These are phyloP conservation scores for Drosophila obscura DNA, from an alignment of 1,140 invertebrate genomes.

Conservation along the genomic window DNA sequence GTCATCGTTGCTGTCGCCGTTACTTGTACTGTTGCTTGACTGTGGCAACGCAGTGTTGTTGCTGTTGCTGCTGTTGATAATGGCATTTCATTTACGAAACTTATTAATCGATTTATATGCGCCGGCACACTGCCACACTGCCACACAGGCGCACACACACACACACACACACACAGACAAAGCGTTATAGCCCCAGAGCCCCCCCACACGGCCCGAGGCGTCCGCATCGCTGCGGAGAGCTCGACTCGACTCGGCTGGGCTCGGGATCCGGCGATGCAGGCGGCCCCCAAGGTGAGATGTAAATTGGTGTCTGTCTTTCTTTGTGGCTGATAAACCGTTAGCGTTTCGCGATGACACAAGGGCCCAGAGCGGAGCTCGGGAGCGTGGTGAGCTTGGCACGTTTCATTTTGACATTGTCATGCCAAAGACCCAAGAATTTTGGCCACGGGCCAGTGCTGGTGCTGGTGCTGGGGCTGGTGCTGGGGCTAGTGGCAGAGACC, in stretches of 20 bases:
- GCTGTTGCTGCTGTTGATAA: conserved; percentile 45
- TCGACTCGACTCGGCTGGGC: too few species aligned
- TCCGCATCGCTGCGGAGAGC: too few species aligned
- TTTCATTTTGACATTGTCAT: conserved; percentile 69
- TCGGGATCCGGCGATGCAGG: conserved; percentile 36
- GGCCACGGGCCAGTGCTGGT: conserved; percentile 27
- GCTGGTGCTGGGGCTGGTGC: too few species aligned
- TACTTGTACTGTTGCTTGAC: conserved; percentile 22
- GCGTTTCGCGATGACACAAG: conserved; percentile 58
- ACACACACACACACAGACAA: too few species aligned
- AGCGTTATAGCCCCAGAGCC: too few species aligned
- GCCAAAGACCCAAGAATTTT: conserved; percentile 65
- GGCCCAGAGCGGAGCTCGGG: background rate
- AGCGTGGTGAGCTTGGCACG: conserved; percentile 54
- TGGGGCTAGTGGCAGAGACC: conserved; percentile 1
- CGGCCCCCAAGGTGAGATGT: conserved; percentile 67
- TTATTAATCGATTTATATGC: conserved; percentile 81
- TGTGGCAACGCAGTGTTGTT: conserved; percentile 30
- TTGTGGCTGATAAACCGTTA: conserved; percentile 53
- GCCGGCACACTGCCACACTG: conserved; percentile 56
- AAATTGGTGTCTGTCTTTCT: conserved; percentile 38
- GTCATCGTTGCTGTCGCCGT: conserved; percentile 3
- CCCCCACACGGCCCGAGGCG: too few species aligned
- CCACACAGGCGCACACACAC: background rate
- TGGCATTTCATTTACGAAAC: conserved; percentile 75